These are phyloP conservation scores for Holacanthus passer DNA, from an alignment of 2,113 vertebrate species.

Conservation along the genomic window DNA sequence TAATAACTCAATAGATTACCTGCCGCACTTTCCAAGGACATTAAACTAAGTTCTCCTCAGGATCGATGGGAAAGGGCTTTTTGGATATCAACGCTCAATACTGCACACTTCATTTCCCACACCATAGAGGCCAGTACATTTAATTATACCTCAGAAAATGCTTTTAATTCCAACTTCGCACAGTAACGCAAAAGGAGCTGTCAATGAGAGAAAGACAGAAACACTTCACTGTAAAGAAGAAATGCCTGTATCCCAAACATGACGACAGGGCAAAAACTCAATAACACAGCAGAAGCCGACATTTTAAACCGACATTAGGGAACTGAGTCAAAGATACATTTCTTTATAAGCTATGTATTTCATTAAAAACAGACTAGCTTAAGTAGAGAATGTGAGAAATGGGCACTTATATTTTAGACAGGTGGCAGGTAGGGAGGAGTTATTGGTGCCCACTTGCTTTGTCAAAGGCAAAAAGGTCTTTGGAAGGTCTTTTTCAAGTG, in stretches of 20 bases:
- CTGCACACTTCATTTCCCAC: conserved; percentile 81
- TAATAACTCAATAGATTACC: conserved; percentile 86
- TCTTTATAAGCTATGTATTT: conserved; percentile 21
- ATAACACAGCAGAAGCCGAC: conserved; percentile 1
- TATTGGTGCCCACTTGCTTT: conserved; percentile 70
- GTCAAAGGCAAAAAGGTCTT: conserved; percentile 81
- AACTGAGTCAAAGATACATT: conserved; percentile 9
- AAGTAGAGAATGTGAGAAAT: conserved; percentile 51
- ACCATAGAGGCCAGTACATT: conserved; percentile 57
- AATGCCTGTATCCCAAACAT: conserved; percentile 33
- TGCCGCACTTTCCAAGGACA: conserved; percentile 82
- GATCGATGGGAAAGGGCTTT: conserved; percentile 80
- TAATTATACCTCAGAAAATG: conserved; percentile 77
- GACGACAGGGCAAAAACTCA: too few relatives aligned
- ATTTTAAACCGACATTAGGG: conserved; percentile 9
- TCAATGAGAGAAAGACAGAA: conserved; percentile 36
- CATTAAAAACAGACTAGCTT: conserved; percentile 35
- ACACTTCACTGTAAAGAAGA: conserved; percentile 22
- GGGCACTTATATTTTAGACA: conserved; percentile 69
- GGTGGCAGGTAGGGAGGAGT: conserved; percentile 64
- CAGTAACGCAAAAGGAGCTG: conserved; percentile 51
- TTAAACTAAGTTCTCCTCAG: conserved; percentile 79
- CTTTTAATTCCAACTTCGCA: conserved; percentile 69
- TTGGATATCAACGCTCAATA: conserved; percentile 79
- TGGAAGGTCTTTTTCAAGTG: conserved; percentile 80